Evolutionary conservation across 37 sponge, comb jelly and placozoan genomes (phyloP), one percentile per base, ranked within the genome.

Genomic region (Lycopodina hypogea): DNA sequence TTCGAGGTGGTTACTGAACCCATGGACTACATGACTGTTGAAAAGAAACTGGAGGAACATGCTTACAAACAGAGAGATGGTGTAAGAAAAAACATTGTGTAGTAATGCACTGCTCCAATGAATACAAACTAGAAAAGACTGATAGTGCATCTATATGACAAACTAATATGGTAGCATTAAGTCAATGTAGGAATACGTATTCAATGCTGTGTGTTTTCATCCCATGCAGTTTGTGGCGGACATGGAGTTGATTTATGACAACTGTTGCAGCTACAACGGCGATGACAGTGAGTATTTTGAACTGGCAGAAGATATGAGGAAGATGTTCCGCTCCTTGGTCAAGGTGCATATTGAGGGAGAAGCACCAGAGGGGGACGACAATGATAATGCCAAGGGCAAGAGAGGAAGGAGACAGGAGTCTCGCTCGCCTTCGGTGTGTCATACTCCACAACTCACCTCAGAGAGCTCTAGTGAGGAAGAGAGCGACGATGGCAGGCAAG

Each of bases 241-340:
- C 33, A 56, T 93, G 42, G 35, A 84, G n/a, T 76, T 86, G 33
- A 90, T 93, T 37, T 93, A 83, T 75, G 66, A 75, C 48, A 93
- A 93, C 70, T 93, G 94, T 38, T 28, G 60, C 2, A 81, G 78
- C 42, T 93, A 93, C 64, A 93, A 93, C 61, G 94, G 94, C 4
- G 90, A 86, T 22, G 94, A 86, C 65, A 93, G 84, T 42, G 93
- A 93, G 68, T 93, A 93, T 42, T 60, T 68, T 53, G 93, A 88
- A 42, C 77, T 93, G 58, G 93, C 93, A 4, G 67, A 85, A 24
- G 69, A 67, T 8, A 72, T 85, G 64, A 37, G 35, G 45, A 71
- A 81, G 56, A 0, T 15, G 18, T 88, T 93, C 61, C 58, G 85
- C 55, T 62, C 79, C 55, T 78, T 93, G 30, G 45, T 72, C 38